phyloP scores from a whole-genome alignment of 2,888 invertebrate species.

The Ptychoptera contaminata region DNA sequence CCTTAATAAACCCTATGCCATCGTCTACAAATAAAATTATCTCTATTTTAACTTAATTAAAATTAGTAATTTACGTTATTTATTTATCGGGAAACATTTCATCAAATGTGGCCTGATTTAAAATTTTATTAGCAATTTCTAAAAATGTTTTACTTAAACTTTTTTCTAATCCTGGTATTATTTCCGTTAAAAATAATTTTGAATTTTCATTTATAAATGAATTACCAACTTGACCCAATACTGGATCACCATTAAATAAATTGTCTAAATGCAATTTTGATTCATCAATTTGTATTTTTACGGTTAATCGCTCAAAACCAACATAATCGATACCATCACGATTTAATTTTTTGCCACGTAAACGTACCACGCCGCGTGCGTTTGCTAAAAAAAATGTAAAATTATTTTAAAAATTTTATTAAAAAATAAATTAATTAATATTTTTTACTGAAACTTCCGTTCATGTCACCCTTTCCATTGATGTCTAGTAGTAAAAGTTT shows the following conservation, averaged over 20 bases:
- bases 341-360: slow-evolving; percentile 22
- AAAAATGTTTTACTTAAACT: slow-evolving; percentile 26
- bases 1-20: too few relatives aligned
- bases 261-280: slow-evolving; percentile 26
- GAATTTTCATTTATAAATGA: slow-evolving; percentile 27
- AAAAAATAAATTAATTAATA: background rate
- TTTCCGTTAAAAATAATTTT: slow-evolving; percentile 26
- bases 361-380: slow-evolving; percentile 24
- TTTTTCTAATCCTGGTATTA: slow-evolving; percentile 27
- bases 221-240: slow-evolving; percentile 27
- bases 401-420: background rate
- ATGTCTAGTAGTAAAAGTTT: slow-evolving; percentile 26
- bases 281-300: slow-evolving; percentile 23
- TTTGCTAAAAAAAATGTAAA: slow-evolving; percentile 17
- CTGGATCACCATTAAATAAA: slow-evolving; percentile 26
- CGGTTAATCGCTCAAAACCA: slow-evolving; percentile 23
- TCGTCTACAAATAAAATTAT: too few relatives aligned
- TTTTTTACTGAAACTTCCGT: slow-evolving; percentile 22
- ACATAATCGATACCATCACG: slow-evolving; percentile 22
- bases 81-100: slow-evolving; percentile 27
- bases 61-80: too few relatives aligned
- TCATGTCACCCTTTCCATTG: slow-evolving; percentile 26
- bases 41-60: too few relatives aligned
- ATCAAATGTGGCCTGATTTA: slow-evolving; percentile 26
- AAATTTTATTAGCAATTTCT: slow-evolving; percentile 26